Evolutionary conservation across 2,113 vertebrate species (phyloP), one percentile per base, ranked within the genome.

Genomic region (Cynoglossus semilaevis): DNA sequence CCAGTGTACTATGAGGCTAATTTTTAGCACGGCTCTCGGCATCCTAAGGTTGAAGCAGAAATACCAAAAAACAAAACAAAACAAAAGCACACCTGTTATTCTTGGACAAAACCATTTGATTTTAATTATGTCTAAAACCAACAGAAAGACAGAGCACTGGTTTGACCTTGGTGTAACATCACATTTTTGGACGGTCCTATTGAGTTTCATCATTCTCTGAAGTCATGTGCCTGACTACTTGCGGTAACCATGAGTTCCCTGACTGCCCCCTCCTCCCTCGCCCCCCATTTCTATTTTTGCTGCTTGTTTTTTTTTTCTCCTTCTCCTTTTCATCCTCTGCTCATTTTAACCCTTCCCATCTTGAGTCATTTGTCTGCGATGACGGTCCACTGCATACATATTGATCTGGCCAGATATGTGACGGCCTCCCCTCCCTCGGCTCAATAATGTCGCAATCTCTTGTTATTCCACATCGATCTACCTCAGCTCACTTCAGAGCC

Each of bases 361-460:
- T 63, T 47, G 13, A 47, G 22, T 67, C 72, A 75, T 80, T 78
- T 75, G 76, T 76, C 76, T 35, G 51, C 67, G 80, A 67, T 55
- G 71, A 81, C 72, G 72, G 63, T 16, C 42, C 77, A 67, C 77
- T 74, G 80, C 81, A 74, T 78, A 63, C 56, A 43, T 82, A 87
- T 87, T 70, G 84, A 87, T 76, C 68, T 4, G 45, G 45, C 22
- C 57, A 73, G 80, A 81, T 78, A 75, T 83, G 79, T 61, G 83
- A 78, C 56, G 66, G 77, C 61, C 66, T 68, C 58, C 72, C 70
- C 61, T 80, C 70, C 76, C 74, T 53, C 15, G 34, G 78, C 77
- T 85, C 79, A 63, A 78, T 87, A 85, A 83, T 83, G 84, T 84
- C 81, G 79, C 77, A 72, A 78, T 76, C 74, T 74, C 83, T 86